phyloP scores from a whole-genome alignment of 30 jellyfish, hydroid and myxozoan genomes.

The Turritopsis dohrnii region DNA sequence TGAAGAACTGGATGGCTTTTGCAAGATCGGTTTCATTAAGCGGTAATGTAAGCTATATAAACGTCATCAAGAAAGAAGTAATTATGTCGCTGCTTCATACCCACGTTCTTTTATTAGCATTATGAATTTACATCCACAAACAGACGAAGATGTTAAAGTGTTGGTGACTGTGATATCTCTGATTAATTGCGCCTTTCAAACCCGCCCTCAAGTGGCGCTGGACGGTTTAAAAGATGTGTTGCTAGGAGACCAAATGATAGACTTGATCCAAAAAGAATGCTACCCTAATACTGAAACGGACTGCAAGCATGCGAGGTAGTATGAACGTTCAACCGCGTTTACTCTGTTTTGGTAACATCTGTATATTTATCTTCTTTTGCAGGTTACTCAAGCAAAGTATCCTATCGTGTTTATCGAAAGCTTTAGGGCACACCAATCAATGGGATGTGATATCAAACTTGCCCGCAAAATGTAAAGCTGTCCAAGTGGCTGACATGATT shows the following conservation, averaged over 20 bases:
- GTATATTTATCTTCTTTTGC: background rate
- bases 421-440: background rate
- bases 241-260: background rate
- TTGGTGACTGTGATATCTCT: background rate
- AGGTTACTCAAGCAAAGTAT: background rate
- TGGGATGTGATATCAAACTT: background rate
- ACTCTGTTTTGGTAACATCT: too few species aligned
- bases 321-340: background rate
- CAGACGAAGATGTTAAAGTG: background rate
- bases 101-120: background rate
- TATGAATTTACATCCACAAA: background rate
- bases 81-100: background rate
- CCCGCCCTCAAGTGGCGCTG: background rate
- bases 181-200: background rate
- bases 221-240: background rate
- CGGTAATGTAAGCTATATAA: background rate
- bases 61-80: background rate
- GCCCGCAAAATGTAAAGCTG: background rate
- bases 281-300: background rate
- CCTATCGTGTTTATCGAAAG: background rate
- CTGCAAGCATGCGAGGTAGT: background rate
- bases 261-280: background rate
- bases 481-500: slow-evolving; percentile 7
- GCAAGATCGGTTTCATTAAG: background rate
- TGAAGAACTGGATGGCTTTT: background rate